Base-by-base conservation (phyloP, 2,113 vertebrate genomes). In the Hylia prasina region DNA sequence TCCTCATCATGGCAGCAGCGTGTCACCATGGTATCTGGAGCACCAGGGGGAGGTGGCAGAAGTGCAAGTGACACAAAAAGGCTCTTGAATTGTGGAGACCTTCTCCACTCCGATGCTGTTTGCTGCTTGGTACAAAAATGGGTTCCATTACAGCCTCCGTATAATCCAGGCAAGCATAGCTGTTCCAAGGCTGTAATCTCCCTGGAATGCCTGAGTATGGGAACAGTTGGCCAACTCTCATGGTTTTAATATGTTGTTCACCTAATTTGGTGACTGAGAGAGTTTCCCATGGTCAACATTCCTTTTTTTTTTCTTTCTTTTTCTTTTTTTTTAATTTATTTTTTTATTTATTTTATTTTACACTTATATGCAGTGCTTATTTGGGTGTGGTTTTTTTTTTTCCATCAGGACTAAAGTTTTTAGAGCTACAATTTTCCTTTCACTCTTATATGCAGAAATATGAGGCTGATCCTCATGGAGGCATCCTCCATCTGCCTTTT, bases 131-230 rank as follows among this genome's bases (percentile, higher is more conserved):
- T 45, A 44, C 58, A 58, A 28, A 90, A 65, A 81, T 47, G 35
- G 31, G 72, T 89, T 91, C 91, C 57, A 9, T 94, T 79, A 79
- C 30, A 72, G 66, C 48, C 45, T 82, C 48, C 11, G 5, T 89
- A 28, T 76, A 93, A 89, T 33, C 3, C 15, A 53, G 77, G 40
- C 20, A 63, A 37, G 47, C 13, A 6, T 22, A 54, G 61, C 33
- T 17, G 25, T 91, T 89, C 87, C 91, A 95, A 69, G 89, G 73
- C 58, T 76, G 45, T 87, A 96, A 95, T 64, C 73, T 78, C 53
- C 37, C 69, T 94, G 94, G 75, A 68, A 64, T 81, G 95, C 69
- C 82, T 60, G 86, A 70, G 21, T 58, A 57, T 85, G 61, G 61
- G 53, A 87, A 53, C 65, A 57, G 7, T 28, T 73, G 84, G 28